A percentile compares a stretch with the other conserved stretches of the same genome.
These are phyloP conservation scores for Microctonus brassicae DNA, from an alignment of 2,888 invertebrate genomes.

Conservation along the genomic window DNA sequence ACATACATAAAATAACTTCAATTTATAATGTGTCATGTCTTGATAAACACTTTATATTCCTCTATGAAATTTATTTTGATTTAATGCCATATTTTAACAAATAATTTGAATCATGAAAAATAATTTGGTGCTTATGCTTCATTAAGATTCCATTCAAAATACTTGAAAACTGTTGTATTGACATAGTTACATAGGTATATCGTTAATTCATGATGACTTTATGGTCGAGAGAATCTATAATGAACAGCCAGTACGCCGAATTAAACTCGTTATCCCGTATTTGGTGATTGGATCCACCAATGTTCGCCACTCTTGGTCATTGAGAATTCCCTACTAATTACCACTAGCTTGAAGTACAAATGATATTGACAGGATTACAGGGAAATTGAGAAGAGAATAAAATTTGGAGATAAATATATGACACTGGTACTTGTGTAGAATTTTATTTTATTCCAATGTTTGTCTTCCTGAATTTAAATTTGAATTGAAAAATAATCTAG, in stretches of 20 bases:
- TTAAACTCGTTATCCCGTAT: conserved; percentile 31
- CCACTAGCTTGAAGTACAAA: not conserved
- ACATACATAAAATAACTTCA: not conserved
- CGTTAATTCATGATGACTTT: not conserved
- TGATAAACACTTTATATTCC: not conserved
- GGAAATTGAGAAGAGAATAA: not conserved
- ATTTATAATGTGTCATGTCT: not conserved
- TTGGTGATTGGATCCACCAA: conserved; percentile 18
- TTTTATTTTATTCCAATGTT: not conserved
- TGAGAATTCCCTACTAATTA: conserved; percentile 1
- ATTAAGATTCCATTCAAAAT: not conserved
- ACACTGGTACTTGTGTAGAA: too few relatives aligned
- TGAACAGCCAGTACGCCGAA: conserved; percentile 16
- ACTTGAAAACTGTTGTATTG: not conserved
- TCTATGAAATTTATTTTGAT: too few relatives aligned
- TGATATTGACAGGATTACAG: not conserved
- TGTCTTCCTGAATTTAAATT: too few relatives aligned
- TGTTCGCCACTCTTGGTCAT: not conserved
- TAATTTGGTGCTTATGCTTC: not conserved
- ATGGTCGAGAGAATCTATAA: conserved; percentile 9
- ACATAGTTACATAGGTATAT: not conserved
- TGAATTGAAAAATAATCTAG: too few relatives aligned
- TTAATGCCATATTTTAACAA: too few relatives aligned
- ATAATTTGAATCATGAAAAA: too few relatives aligned
- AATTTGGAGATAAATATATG: not conserved